Base-by-base conservation (phyloP, 2,797 vertebrate species). In the Emys orbicularis region DNA sequence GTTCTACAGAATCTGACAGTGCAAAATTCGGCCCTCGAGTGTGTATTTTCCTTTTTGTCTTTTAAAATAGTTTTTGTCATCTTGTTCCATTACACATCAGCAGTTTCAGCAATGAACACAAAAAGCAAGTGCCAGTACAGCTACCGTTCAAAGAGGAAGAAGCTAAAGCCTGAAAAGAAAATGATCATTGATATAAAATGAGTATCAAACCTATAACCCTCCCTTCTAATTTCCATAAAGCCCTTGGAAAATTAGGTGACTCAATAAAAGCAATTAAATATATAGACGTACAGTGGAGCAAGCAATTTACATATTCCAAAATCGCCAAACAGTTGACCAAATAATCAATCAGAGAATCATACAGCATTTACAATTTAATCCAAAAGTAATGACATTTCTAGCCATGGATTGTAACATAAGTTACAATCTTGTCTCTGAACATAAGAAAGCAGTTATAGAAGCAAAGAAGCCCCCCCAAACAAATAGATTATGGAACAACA, bases 231-330 rank as follows among this genome's bases (percentile, higher is more conserved):
- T 91, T 61, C 80, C 81, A 92, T 31, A 90, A 95, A 90, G 83
- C 96, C 82, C 77, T 92, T 50, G 59, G 90, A 96, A 94, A 96
- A 92, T 86, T 16, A 95, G 84, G 72, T 88, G 79, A 80, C 94
- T 94, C 96, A 92, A 95, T 84, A 89, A 90, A 92, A 94, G 74
- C 37, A 85, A 88, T 95, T 96, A 96, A 97, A 97, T 94, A 93
- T 65, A 84, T 61, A 84, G 92, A 91, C 23, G 59, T 79, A 93
- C 95, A 83, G 77, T 61, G 76, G 72, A 96, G 91, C 87, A 94
- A 96, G 92, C 72, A 92, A 89, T 94, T 92, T 94, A 89, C 83
- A 84, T 21, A 50, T 80, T 57, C 41, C 27, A 65, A 93, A 95
- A 94, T 86, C 90, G 86, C 87, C 84, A 27, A 87, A 89, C 0